These are phyloP conservation scores for Tetramorium alpestre DNA, from an alignment of 1,140 invertebrate genomes.

Conservation along the genomic window DNA sequence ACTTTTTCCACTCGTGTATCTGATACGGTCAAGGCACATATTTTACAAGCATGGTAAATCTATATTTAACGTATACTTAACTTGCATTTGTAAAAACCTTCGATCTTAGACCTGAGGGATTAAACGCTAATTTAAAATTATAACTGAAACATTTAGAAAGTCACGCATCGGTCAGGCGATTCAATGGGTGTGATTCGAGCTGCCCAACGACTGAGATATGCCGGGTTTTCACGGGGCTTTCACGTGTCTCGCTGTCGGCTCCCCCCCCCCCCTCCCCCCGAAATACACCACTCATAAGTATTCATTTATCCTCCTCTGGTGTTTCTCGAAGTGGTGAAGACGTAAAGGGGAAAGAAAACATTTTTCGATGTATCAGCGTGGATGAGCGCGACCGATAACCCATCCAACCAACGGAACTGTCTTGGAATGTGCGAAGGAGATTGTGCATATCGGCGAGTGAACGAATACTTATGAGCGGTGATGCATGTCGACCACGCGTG, in stretches of 20 bases:
- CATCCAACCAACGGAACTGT: not conserved
- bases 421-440: not conserved
- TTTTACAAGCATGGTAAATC: too few species aligned
- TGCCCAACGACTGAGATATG: conserved; percentile 73
- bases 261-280: not conserved
- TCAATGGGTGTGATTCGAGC: conserved; percentile 71
- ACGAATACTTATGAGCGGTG: not conserved
- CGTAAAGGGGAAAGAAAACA: not conserved
- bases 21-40: too few species aligned
- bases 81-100: too few species aligned
- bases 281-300: not conserved
- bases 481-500: not conserved
- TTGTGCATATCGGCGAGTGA: not conserved
- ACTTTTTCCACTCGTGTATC: too few species aligned
- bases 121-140: too few species aligned
- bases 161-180: not conserved
- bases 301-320: not conserved
- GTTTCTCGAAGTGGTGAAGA: not conserved
- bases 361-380: not conserved
- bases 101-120: too few species aligned
- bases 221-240: conserved; percentile 64
- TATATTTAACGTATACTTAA: too few species aligned
- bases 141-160: too few species aligned
- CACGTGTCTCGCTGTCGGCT: not conserved
- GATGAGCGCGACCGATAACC: not conserved